Base-by-base conservation (phyloP, 2,888 invertebrate species). In the Platycheirus albimanus region DNA sequence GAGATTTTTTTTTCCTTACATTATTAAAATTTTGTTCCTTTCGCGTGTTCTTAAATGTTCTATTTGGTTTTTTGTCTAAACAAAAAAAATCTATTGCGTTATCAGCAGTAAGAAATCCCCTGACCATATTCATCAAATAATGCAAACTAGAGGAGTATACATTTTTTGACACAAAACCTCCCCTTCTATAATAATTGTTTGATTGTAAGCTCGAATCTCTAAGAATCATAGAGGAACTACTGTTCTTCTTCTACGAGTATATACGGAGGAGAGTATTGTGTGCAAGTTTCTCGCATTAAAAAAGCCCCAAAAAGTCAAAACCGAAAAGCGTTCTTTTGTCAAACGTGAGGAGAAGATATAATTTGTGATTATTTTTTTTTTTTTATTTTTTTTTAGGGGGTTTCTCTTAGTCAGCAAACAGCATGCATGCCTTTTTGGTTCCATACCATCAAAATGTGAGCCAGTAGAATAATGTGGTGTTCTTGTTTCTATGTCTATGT, bases 351-450 rank as follows among this genome's bases (percentile, higher is more conserved):
- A 51, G 45, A 49, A 71, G 49, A 64, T 77, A 64, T 43, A 66
- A 49, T 67, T 70, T 77, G 63, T 63, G 54, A 63, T 76, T 76
- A 70, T 52, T 61, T 30, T 61, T 61, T 61, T 43, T 45, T 43
- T 30, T 6, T 17, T 17, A 11, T 41, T 58, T 24, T 63, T 47
- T 13, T 47, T 76, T 41, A 15, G 30, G 19, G 41, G 71, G 66
- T 20, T 71, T 66, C 71, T 72, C 74, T 79, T 79, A 79, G 79
- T 74, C 79, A 79, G 67, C 78, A 49, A 79, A 52, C 66, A 49
- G 28, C 52, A 72, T 43, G 78, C 78, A 78, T 71, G 71, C 51
- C 20, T 43, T 72, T 61, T 56, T 63, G 45, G 41, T 52, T 72
- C 52, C 52, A 17, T 54, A 80, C 75, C 24, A 75, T 30, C 45